These are phyloP conservation scores for Proterorhinus semilunaris DNA, from an alignment of 2,113 vertebrate genomes.

Conservation along the genomic window DNA sequence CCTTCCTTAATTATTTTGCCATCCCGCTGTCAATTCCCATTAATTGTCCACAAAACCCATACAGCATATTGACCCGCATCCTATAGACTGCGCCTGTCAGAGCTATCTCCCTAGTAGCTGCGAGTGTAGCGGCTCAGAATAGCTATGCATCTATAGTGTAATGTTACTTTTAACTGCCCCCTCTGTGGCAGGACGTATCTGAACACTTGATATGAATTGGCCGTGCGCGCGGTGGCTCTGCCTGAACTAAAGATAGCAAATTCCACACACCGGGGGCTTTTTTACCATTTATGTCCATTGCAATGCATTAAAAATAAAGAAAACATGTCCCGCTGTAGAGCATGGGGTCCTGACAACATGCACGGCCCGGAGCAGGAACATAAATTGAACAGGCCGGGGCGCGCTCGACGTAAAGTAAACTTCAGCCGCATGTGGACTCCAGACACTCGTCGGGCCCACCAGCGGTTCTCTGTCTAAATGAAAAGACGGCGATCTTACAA, in stretches of 20 bases:
- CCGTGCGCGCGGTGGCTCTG: constrained; percentile 56
- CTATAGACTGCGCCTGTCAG: constrained; percentile 25
- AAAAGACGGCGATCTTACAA: constrained; percentile 24
- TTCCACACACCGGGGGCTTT: constrained; percentile 54
- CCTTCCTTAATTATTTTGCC: not conserved
- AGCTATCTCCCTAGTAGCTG: constrained; percentile 49
- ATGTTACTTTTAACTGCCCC: constrained; percentile 60
- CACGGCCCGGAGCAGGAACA: constrained; percentile 25
- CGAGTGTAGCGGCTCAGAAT: constrained; percentile 54
- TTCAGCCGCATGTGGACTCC: constrained; percentile 51
- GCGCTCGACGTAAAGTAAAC: constrained; percentile 63
- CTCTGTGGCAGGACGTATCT: constrained; percentile 54
- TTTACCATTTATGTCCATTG: constrained; percentile 73
- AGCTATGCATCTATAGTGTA: constrained; percentile 61
- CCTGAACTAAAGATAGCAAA: constrained; percentile 73
- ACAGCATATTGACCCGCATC: constrained; percentile 29
- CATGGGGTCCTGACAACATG: constrained; percentile 52
- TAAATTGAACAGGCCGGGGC: constrained; percentile 63
- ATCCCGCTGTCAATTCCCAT: constrained; percentile 23
- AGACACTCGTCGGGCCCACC: constrained; percentile 53
- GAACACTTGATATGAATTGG: constrained; percentile 71
- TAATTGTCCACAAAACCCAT: constrained; percentile 24
- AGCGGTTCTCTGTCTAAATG: constrained; percentile 19
- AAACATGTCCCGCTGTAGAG: constrained; percentile 52
- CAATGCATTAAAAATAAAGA: constrained; percentile 72